Conservation (phyloP, 2,113 vertebrate species). For the Hydropotes inermis region DNA sequence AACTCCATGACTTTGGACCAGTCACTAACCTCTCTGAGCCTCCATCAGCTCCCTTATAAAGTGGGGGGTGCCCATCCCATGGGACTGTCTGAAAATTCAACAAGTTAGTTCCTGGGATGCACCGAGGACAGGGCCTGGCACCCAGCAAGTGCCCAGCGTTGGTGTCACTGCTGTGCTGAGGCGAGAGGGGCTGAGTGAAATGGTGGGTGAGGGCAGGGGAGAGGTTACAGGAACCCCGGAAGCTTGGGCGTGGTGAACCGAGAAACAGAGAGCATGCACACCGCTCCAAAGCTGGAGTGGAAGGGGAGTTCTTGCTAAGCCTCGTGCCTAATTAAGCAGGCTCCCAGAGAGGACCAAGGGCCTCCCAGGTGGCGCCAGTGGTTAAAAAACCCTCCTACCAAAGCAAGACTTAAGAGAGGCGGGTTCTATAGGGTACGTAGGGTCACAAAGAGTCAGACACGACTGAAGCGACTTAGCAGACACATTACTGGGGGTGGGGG, state of each 20-base stretch:
- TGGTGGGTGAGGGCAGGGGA: accelerated
- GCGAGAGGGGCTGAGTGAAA: neutral
- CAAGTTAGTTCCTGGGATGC: accelerated
- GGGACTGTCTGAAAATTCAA: accelerated
- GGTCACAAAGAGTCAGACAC: neutral
- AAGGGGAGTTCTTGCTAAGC: neutral
- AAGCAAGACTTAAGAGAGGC: neutral
- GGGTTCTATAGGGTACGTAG: neutral
- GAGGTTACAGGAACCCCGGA: accelerated
- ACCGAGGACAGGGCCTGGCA: neutral
- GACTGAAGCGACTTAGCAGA: neutral
- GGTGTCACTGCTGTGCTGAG: accelerated
- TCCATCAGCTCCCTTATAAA: neutral
- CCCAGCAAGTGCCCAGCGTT: accelerated
- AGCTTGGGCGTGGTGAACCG: accelerated
- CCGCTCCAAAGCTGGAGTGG: neutral
- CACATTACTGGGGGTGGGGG: neutral
- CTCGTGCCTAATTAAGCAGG: neutral
- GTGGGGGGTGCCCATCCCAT: accelerated
- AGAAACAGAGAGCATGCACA: too few relatives aligned
- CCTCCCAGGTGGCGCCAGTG: neutral
- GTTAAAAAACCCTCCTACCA: neutral
- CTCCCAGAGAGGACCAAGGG: neutral
- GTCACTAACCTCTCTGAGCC: neutral
- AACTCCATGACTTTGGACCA: neutral